Base-by-base conservation (phyloP, 23 tunicate species). In the Aplidium turbinatum region DNA sequence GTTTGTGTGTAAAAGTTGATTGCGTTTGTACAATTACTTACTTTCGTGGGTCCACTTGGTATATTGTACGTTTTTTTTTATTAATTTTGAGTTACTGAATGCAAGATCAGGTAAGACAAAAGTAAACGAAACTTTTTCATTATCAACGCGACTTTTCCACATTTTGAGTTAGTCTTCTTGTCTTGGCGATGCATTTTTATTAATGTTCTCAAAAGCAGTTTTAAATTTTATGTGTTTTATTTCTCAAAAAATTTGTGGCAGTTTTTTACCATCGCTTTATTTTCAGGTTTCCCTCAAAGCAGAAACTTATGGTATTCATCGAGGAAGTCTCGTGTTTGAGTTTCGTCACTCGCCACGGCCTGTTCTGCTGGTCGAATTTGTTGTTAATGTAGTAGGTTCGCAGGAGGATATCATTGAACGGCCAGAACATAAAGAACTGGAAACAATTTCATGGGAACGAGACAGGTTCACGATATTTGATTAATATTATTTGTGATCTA, bases 311-410 rank as follows among this genome's bases (percentile, higher is more conserved):
- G 78, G 78, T 31, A 16, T 33, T 3, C 55, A 29, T 33, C n/a
- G 24, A 29, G 34, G 50, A 13, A 21, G 4, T 3, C 31, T 73
- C 47, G 6, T 73, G 11, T 33, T 73, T 23, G 78, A 73, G 32
- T 52, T 73, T 21, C 78, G 78, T 29, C 34, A 53, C 34, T 32
- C 46, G 6, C 60, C 50, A 2, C 45, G 78, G 3, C 78, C 78
- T 6, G 78, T 33, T 21, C 47, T 73, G 4, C 4, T 5, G 9
- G 55, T 73, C 34, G 31, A 16, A 4, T 73, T 73, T 23, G 4
- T 31, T 4, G 78, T 73, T 33, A 34, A 52, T 11, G 78, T 73
- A 2, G 6, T 73, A 1, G 6, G 22, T 9, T 24, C 19, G 24
- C 40, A 4, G 18, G 53, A 46, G 35, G 53, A 42, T 42, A 16